Conservation (phyloP, 2,888 invertebrate genomes). For the Muschampia plurimacula region DNA sequence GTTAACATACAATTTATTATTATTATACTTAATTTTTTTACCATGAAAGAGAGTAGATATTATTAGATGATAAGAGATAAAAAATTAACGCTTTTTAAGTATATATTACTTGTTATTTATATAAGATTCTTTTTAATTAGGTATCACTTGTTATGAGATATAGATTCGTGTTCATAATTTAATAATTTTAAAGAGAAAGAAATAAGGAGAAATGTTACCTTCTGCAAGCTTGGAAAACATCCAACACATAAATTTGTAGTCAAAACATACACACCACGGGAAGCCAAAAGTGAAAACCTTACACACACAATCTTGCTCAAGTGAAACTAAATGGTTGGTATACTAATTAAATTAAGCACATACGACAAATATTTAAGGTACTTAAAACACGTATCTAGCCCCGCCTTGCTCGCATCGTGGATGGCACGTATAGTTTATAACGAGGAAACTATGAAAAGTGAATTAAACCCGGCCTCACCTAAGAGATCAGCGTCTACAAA, state of each 20-base stretch:
- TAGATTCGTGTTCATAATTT: neutral
- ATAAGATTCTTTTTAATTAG: too few species aligned
- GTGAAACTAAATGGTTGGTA: conserved; percentile 48
- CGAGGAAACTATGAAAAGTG: conserved; percentile 63
- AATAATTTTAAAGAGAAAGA: neutral
- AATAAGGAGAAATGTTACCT: conserved; percentile 7
- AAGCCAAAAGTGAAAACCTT: conserved; percentile 64
- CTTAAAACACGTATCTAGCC: conserved; percentile 48
- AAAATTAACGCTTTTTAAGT: too few species aligned
- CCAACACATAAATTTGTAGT: conserved; percentile 38
- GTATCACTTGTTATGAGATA: too few species aligned
- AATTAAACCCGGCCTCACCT: conserved; percentile 65
- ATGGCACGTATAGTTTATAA: conserved; percentile 53
- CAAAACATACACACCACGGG: conserved; percentile 54
- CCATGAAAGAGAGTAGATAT: too few species aligned
- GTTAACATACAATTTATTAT: too few species aligned
- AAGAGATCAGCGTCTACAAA: conserved; percentile 54
- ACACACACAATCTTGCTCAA: conserved; percentile 48
- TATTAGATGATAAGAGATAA: too few species aligned
- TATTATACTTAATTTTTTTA: too few species aligned
- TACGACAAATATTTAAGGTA: conserved; percentile 48
- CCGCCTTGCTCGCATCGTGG: conserved; percentile 52
- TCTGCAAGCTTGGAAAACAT: conserved; percentile 26
- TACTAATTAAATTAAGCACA: conserved; percentile 67
- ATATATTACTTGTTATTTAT: too few species aligned